Conservation (phyloP, 2,888 invertebrate genomes). For the Hemaris fuciformis region DNA sequence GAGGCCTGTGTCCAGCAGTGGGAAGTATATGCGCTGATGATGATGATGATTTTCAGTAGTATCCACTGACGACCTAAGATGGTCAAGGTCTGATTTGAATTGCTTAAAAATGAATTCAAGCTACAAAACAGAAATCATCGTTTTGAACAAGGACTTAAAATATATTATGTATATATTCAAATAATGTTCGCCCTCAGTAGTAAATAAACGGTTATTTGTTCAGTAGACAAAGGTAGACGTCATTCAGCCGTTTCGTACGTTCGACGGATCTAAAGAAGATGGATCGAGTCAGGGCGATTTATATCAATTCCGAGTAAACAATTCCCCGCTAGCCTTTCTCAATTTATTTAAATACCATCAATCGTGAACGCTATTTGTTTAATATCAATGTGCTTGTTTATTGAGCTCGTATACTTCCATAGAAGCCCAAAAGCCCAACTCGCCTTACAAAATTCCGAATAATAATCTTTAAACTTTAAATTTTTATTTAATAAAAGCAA, state of each 20-base stretch:
- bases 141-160: background rate
- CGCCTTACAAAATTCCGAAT: no score
- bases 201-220: constrained; percentile 46
- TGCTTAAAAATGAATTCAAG: background rate
- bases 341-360: constrained; percentile 62
- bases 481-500: no score
- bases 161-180: background rate
- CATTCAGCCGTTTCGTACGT: constrained; percentile 58
- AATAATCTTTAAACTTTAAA: no score
- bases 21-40: no score
- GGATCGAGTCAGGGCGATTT: constrained; percentile 68
- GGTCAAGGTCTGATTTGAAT: no score
- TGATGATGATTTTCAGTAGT: no score
- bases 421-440: no score
- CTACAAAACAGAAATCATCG: background rate
- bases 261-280: constrained; percentile 71
- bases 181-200: constrained; percentile 16
- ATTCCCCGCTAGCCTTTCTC: constrained; percentile 56
- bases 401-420: background rate
- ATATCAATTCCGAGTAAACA: constrained; percentile 74
- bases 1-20: no score
- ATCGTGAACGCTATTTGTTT: constrained; percentile 31
- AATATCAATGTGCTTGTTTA: constrained; percentile 17
- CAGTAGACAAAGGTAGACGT: constrained; percentile 61
- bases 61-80: no score